These are phyloP conservation scores for Spilarctia lutea DNA, from an alignment of 2,888 invertebrate genomes.

Conservation along the genomic window DNA sequence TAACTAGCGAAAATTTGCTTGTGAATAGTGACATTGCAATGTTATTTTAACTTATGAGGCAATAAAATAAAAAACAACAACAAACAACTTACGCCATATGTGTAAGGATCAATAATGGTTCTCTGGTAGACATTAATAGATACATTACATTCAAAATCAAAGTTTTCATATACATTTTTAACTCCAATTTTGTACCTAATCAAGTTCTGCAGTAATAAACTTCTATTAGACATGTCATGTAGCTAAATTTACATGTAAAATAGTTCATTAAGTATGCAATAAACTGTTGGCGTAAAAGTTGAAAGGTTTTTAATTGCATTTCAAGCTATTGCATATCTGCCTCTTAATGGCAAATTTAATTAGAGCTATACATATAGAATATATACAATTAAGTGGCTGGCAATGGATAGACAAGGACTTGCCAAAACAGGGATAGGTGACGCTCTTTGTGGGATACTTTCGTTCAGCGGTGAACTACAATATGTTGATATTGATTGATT, in stretches of 20 bases:
- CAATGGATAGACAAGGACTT: too few species aligned
- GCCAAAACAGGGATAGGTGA: too few species aligned
- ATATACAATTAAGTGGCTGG: too few species aligned
- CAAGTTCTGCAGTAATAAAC: not conserved
- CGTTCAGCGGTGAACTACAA: too few species aligned
- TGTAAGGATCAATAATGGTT: not conserved
- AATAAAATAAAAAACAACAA: too few species aligned
- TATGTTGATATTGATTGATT: too few species aligned
- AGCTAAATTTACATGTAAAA: not conserved
- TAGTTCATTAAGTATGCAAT: constrained; percentile 11
- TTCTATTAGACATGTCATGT: not conserved
- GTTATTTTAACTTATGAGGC: too few species aligned
- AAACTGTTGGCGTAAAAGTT: not conserved
- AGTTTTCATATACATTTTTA: not conserved
- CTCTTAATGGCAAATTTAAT: constrained; percentile 8
- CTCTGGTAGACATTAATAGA: not conserved
- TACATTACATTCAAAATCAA: not conserved
- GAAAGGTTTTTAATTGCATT: constrained; percentile 11
- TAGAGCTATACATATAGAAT: not conserved
- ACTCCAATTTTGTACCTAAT: not conserved
- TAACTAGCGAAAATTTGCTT: too few species aligned
- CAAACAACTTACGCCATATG: too few species aligned
- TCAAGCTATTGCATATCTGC: not conserved
- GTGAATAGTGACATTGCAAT: too few species aligned
- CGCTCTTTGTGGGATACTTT: too few species aligned